These are phyloP conservation scores for Calonectris borealis DNA, from an alignment of 2,113 vertebrate species.

Conservation along the genomic window DNA sequence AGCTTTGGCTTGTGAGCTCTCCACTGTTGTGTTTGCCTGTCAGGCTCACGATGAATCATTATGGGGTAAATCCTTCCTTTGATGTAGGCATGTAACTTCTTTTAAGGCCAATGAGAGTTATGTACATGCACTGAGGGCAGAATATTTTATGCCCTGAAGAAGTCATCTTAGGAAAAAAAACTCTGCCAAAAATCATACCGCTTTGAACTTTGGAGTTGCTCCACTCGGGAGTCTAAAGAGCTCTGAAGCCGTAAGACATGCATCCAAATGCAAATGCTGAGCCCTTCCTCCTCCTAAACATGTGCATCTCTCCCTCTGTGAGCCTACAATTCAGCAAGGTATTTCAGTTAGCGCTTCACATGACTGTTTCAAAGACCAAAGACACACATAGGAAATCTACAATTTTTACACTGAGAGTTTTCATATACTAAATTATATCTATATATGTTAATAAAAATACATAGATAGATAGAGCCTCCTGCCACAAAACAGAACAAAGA, in stretches of 20 bases:
- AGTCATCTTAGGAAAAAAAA: slow-evolving; percentile 37
- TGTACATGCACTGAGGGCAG: slow-evolving; percentile 56
- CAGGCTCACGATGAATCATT: slow-evolving; percentile 58
- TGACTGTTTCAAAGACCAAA: background rate
- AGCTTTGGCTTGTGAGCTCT: slow-evolving; percentile 51
- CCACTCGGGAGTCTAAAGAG: slow-evolving; percentile 20
- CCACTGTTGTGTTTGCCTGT: slow-evolving; percentile 65
- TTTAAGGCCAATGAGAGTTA: slow-evolving; percentile 68
- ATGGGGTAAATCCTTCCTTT: slow-evolving; percentile 70
- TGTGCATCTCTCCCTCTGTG: background rate
- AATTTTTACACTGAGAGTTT: background rate
- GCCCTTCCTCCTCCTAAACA: slow-evolving; percentile 15
- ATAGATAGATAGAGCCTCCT: background rate
- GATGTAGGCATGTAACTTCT: slow-evolving; percentile 71
- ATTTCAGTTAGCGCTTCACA: background rate
- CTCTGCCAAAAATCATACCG: slow-evolving; percentile 35
- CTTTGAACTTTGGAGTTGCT: slow-evolving; percentile 63
- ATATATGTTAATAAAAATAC: background rate
- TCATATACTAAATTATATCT: background rate
- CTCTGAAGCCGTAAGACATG: slow-evolving; percentile 32
- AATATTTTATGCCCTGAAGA: slow-evolving; percentile 63
- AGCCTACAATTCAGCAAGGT: background rate
- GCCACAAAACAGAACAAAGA: background rate
- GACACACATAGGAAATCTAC: background rate
- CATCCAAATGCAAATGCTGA: slow-evolving; percentile 56